Evolutionary conservation across 2,888 invertebrate genomes (phyloP).

Genomic region (Drosophila atripex): DNA sequence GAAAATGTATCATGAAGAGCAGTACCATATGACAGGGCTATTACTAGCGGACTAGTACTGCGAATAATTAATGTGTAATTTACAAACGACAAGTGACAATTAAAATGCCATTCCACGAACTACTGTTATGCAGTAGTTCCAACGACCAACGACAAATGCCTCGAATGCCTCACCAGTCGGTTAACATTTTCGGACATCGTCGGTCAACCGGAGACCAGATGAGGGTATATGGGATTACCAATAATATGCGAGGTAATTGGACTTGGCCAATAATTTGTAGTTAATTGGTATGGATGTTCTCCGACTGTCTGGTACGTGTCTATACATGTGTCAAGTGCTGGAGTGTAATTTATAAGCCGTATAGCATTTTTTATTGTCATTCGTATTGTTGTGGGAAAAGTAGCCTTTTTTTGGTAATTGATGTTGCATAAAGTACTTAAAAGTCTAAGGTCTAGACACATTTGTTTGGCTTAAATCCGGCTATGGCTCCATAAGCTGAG

Average conservation of each 20-base stretch:
- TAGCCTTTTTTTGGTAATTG: neutral
- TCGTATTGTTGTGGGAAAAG: neutral
- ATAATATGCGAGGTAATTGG: conserved; percentile 16
- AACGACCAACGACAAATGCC: conserved; percentile 9
- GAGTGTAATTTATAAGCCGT: neutral
- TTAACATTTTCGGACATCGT: conserved; percentile 27
- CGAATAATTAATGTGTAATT: conserved; percentile 58
- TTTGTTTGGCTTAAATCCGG: conserved; percentile 1
- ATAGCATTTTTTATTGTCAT: neutral
- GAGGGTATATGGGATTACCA: conserved; percentile 18
- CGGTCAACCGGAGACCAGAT: conserved; percentile 17
- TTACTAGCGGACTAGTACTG: conserved; percentile 42
- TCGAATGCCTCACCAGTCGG: conserved; percentile 12
- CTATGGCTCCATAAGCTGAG: neutral
- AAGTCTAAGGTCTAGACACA: neutral
- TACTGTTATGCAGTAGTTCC: conserved; percentile 29
- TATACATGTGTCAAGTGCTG: neutral
- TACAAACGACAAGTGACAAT: conserved; percentile 50
- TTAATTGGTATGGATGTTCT: conserved; percentile 20
- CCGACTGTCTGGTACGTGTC: neutral
- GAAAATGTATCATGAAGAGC: conserved; percentile 41
- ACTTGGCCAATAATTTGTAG: conserved; percentile 25
- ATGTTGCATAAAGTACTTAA: neutral
- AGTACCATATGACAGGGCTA: conserved; percentile 39
- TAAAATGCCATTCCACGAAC: conserved; percentile 53